A percentile compares a stretch with the other conserved stretches of the same genome.
phyloP scores from a whole-genome alignment of 2,113 vertebrate species.

The Nipponia nippon region DNA sequence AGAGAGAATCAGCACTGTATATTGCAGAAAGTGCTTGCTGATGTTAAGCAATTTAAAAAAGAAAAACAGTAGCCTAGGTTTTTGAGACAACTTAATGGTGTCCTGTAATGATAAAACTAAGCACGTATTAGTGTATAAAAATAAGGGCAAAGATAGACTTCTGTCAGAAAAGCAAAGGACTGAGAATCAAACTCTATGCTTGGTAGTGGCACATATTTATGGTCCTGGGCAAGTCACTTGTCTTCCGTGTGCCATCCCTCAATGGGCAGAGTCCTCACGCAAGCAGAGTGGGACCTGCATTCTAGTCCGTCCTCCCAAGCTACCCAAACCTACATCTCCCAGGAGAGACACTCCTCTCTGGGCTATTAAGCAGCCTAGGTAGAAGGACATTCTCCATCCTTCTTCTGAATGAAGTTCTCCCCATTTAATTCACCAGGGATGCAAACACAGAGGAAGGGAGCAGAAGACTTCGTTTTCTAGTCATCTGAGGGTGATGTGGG shows the following conservation, averaged over 20 bases:
- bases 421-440: background rate
- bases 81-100: constrained; percentile 1
- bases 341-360: background rate
- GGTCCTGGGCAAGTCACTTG: background rate
- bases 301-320: background rate
- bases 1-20: background rate
- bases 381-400: background rate
- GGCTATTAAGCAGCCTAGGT: background rate
- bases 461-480: background rate
- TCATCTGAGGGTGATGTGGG: background rate
- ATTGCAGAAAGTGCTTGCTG: constrained; percentile 36
- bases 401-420: background rate
- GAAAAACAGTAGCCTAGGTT: constrained; percentile 22
- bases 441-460: background rate
- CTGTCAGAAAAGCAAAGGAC: background rate
- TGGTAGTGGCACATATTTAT: background rate
- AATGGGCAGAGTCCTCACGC: background rate
- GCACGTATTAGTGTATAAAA: background rate
- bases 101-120: constrained; percentile 37
- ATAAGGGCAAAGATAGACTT: background rate
- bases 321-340: background rate
- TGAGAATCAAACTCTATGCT: background rate
- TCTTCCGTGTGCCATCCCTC: background rate
- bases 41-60: constrained; percentile 56
- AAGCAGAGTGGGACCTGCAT: background rate